Evolutionary conservation across 2,113 vertebrate species (phyloP).

Genomic region (Romanogobio albipinnatus): DNA sequence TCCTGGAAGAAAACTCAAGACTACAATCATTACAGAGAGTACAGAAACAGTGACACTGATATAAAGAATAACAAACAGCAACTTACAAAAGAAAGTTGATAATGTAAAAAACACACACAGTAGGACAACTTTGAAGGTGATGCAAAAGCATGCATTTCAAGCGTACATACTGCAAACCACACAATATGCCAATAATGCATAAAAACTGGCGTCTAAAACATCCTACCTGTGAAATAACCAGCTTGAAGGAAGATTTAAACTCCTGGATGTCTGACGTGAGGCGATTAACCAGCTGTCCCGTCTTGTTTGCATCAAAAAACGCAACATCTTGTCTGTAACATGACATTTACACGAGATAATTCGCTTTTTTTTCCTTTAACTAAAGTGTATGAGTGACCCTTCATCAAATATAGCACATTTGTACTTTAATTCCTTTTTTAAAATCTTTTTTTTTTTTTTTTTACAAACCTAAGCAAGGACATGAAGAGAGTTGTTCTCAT

Average conservation of each 20-base stretch:
- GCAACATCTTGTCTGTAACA: conserved; percentile 86
- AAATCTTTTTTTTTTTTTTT: neutral
- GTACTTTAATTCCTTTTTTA: neutral
- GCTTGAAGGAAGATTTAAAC: conserved; percentile 95
- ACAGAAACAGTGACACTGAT: no score
- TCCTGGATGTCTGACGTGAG: conserved; percentile 92
- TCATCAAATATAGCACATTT: neutral
- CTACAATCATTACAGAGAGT: no score
- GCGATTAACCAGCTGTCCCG: conserved; percentile 89
- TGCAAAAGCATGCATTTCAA: no score
- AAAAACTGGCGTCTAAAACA: neutral
- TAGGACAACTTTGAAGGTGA: no score
- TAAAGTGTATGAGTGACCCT: neutral
- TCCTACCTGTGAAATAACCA: conserved; percentile 90
- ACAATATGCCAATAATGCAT: neutral
- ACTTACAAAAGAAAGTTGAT: no score
- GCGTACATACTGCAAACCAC: neutral
- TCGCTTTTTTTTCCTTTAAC: no score
- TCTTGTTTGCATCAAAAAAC: conserved; percentile 91
- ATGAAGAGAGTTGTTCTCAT: conserved; percentile 90
- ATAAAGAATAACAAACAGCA: no score
- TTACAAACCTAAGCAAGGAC: conserved; percentile 81
- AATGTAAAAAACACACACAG: neutral
- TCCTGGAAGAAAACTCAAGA: no score
- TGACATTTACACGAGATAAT: neutral